These are phyloP conservation scores for Lycopodina hypogea DNA, from an alignment of 37 sponge, comb jelly and placozoan genomes.

Conservation along the genomic window DNA sequence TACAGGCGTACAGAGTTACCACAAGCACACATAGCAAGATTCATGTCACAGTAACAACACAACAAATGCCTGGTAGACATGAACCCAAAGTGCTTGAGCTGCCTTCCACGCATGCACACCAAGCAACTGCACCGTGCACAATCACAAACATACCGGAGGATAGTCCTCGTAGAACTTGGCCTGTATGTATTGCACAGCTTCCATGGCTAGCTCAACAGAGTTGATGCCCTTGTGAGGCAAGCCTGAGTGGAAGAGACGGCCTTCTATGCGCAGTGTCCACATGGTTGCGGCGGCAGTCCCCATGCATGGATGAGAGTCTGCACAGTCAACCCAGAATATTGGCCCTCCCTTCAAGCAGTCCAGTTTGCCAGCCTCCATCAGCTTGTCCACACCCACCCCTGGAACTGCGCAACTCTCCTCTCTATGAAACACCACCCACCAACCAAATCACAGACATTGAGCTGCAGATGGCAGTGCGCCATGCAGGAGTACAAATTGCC, in stretches of 20 bases:
- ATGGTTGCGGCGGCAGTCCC: conserved; percentile 63
- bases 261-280: conserved; percentile 65
- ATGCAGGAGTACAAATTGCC: too few species aligned
- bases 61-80: too few species aligned
- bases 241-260: conserved; percentile 79
- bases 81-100: too few species aligned
- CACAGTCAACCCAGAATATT: conserved; percentile 74
- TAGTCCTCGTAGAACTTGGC: conserved; percentile 65
- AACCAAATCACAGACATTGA: too few species aligned
- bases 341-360: conserved; percentile 69
- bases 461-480: not conserved
- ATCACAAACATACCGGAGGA: conserved; percentile 45
- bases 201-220: conserved; percentile 62
- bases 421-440: conserved; percentile 29
- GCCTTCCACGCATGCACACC: too few species aligned
- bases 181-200: conserved; percentile 49
- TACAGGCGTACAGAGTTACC: too few species aligned
- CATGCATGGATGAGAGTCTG: conserved; percentile 70
- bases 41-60: too few species aligned
- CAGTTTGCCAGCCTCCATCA: conserved; percentile 64
- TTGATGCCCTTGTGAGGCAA: conserved; percentile 83
- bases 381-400: conserved; percentile 70
- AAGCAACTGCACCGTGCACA: too few species aligned
- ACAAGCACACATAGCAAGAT: too few species aligned
- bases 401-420: conserved; percentile 67